Evolutionary conservation across 2,888 invertebrate genomes (phyloP), one percentile per base, ranked within the genome.

Genomic region (Drosophila putrida): DNA sequence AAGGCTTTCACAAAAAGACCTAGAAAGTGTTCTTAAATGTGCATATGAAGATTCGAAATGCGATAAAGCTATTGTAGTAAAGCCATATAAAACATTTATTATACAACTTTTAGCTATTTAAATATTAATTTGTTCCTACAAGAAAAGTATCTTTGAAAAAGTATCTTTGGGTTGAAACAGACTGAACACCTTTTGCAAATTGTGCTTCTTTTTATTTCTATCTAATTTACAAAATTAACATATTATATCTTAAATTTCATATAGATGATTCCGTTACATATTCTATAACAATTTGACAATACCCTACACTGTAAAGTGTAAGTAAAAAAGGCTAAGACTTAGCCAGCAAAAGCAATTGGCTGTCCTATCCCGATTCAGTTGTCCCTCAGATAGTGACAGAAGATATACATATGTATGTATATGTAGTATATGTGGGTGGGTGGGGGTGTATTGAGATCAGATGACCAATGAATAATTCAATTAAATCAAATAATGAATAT

Each of bases 401-500:
- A 53, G 41, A 25, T 43, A 25, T 20, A 9, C 10, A 15, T 38
- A 49, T 41, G n/a, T n/a, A 39, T 47, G 43, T 13, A 51, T 41
- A 20, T 41, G 5, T 8, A 31, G 31, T 8, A 10, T 20, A 10
- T 41, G 15, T 1, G 10, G 31, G 38, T 11, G 53, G 25, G 36
- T n/a, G 53, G 41, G 39, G n/a, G 4, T n/a, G 9, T 43, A 44
- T 43, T 46, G 51, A 67, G 75, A 67, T 66, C 53, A 44, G 60
- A 46, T 60, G 58, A 66, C 65, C 62, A 71, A 66, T 83, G 88
- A 83, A 83, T 83, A 88, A 83, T 83, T 83, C 86, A 86, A 83
- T 88, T 83, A 86, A 73, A 83, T 77, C 68, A 83, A 86, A 83
- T 86, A 88, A 88, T 83, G 87, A 88, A 86, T 88, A 88, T 83